phyloP scores from a whole-genome alignment of 2,797 vertebrate species.

The Cuculus canorus region DNA sequence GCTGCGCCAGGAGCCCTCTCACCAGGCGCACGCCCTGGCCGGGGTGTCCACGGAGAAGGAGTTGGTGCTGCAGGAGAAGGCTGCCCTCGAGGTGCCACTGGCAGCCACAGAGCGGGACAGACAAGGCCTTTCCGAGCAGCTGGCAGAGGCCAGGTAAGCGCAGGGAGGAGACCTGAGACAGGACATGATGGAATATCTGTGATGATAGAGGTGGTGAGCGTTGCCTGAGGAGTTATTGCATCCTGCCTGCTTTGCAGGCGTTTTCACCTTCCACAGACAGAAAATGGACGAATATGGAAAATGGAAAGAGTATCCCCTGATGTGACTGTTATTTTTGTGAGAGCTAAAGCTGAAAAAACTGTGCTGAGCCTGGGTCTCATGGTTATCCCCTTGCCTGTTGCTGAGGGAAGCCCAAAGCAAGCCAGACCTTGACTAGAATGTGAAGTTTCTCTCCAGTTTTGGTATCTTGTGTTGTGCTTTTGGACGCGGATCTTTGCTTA shows the following conservation, averaged over 20 bases:
- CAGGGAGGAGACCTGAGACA: not conserved
- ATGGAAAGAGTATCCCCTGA: not conserved
- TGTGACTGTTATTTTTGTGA: not conserved
- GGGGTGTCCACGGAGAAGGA: constrained; percentile 75
- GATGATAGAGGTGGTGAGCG: not conserved
- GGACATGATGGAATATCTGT: not conserved
- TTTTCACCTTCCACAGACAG: not conserved
- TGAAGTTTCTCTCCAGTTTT: too few species aligned
- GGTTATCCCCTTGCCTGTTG: not conserved
- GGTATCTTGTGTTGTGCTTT: too few species aligned
- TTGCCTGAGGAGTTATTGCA: not conserved
- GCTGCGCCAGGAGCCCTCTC: constrained; percentile 60
- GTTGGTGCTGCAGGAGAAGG: constrained; percentile 74
- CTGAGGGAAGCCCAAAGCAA: not conserved
- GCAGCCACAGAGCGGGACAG: constrained; percentile 67
- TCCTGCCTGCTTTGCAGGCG: not conserved
- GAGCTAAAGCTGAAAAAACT: not conserved
- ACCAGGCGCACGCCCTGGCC: constrained; percentile 35
- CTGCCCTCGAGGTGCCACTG: constrained; percentile 75
- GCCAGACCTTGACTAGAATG: not conserved
- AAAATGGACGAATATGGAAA: not conserved
- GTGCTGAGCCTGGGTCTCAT: not conserved
- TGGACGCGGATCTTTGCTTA: too few species aligned
- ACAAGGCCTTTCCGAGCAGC: constrained; percentile 73
- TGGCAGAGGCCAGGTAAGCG: constrained; percentile 81